Conservation (phyloP, 2,888 invertebrate species). For the Scaptomyza parva region DNA sequence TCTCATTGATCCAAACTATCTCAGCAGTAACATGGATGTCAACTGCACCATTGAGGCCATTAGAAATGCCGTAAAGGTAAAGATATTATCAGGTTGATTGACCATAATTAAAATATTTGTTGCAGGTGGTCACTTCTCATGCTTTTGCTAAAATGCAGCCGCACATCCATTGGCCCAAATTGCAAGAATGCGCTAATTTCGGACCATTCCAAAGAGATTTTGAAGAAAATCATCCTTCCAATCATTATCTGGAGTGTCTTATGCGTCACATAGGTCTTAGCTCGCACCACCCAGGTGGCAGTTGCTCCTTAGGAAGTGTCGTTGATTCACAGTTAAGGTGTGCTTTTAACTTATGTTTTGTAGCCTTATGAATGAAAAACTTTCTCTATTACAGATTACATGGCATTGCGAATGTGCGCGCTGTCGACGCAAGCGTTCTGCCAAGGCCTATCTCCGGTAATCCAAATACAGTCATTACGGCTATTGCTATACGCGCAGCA, state of each 20-base stretch:
- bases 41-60: constrained; percentile 88
- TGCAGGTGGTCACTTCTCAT: too few species aligned
- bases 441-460: constrained; percentile 92
- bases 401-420: constrained; percentile 88
- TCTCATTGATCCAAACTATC: constrained; percentile 90
- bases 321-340: constrained; percentile 89
- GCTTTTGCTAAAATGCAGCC: too few species aligned
- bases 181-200: constrained; percentile 86
- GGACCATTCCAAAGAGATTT: constrained; percentile 86
- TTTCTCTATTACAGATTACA: constrained; percentile 86
- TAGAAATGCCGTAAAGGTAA: constrained; percentile 86
- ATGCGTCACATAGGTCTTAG: constrained; percentile 88
- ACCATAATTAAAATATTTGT: not conserved
- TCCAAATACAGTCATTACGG: constrained; percentile 89
- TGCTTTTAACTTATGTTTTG: not conserved
- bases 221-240: constrained; percentile 81
- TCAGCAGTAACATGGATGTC: constrained; percentile 87
- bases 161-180: constrained; percentile 88
- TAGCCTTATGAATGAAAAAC: not conserved
- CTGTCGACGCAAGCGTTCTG: constrained; percentile 93
- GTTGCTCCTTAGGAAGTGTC: constrained; percentile 91
- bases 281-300: constrained; percentile 93
- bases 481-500: constrained; percentile 88
- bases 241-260: constrained; percentile 88
- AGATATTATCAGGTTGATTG: too few species aligned